phyloP scores from a whole-genome alignment of 2,797 vertebrate species.

The Fundulus diaphanus region DNA sequence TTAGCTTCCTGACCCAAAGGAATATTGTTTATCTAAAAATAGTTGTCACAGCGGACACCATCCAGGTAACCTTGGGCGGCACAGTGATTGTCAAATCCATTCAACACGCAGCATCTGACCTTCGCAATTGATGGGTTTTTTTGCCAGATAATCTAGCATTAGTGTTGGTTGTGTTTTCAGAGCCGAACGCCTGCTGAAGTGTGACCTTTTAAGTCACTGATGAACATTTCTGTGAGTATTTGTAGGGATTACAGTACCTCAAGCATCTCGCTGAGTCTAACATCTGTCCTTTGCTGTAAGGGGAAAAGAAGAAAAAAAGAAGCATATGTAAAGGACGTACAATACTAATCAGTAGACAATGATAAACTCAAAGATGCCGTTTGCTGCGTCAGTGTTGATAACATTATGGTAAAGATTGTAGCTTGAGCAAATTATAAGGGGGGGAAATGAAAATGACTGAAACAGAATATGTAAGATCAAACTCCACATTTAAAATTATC shows the following conservation, averaged over 20 bases:
- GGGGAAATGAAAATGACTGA: not conserved
- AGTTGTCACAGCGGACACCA: not conserved
- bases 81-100: slow-evolving; percentile 13
- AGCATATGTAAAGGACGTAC: slow-evolving; percentile 12
- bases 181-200: slow-evolving; percentile 25
- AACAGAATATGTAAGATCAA: not conserved
- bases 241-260: slow-evolving; percentile 83
- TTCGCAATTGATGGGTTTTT: slow-evolving; percentile 26
- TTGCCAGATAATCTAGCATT: slow-evolving; percentile 11
- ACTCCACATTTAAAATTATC: not conserved
- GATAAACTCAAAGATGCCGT: not conserved
- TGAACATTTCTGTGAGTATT: slow-evolving; percentile 18
- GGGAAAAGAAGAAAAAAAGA: slow-evolving; percentile 16
- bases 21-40: slow-evolving; percentile 3
- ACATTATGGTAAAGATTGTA: not conserved
- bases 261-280: slow-evolving; percentile 97
- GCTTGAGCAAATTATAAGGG: not conserved
- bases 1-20: slow-evolving; percentile 8
- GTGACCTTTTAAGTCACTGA: slow-evolving; percentile 48
- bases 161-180: slow-evolving; percentile 29
- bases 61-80: not conserved
- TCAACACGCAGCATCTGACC: slow-evolving; percentile 22
- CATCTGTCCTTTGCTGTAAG: slow-evolving; percentile 96
- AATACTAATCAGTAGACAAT: slow-evolving; percentile 9
- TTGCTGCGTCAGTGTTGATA: too few species aligned